A percentile compares a stretch with the other conserved stretches of the same genome.
phyloP scores from a whole-genome alignment of 2,113 vertebrate species.

The Cyprinus carpio region DNA sequence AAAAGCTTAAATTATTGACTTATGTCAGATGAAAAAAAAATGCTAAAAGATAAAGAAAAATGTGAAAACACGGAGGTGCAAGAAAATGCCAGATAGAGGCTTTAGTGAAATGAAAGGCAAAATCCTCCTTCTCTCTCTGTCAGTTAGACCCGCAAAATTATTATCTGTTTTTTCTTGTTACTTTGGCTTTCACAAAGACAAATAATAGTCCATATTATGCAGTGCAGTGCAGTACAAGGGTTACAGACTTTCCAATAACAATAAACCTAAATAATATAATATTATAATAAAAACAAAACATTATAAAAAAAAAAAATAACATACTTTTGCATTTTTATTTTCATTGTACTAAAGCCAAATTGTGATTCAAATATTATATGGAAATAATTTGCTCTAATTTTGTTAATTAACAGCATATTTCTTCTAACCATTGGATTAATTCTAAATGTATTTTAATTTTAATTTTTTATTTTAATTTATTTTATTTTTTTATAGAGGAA shows the following conservation, averaged over 20 bases:
- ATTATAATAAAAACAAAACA: not conserved
- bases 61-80: constrained; percentile 47
- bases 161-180: not conserved
- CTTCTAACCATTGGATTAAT: not conserved
- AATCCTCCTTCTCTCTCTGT: not conserved
- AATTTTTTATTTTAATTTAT: too few species aligned
- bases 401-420: not conserved
- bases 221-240: not conserved
- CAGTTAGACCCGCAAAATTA: constrained; percentile 2
- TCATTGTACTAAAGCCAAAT: not conserved
- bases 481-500: not conserved
- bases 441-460: not conserved
- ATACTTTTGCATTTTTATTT: too few species aligned
- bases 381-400: not conserved
- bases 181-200: not conserved
- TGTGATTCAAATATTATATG: not conserved
- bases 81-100: constrained; percentile 7
- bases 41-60: constrained; percentile 52
- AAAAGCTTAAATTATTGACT: constrained; percentile 49
- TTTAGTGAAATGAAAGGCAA: not conserved
- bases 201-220: not conserved
- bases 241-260: not conserved
- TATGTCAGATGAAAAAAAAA: not conserved
- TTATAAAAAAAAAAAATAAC: too few species aligned
- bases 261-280: not conserved